A percentile compares a stretch with the other conserved stretches of the same genome.
phyloP scores from a whole-genome alignment of 2,888 invertebrate species.

The Cantharis lateralis region DNA sequence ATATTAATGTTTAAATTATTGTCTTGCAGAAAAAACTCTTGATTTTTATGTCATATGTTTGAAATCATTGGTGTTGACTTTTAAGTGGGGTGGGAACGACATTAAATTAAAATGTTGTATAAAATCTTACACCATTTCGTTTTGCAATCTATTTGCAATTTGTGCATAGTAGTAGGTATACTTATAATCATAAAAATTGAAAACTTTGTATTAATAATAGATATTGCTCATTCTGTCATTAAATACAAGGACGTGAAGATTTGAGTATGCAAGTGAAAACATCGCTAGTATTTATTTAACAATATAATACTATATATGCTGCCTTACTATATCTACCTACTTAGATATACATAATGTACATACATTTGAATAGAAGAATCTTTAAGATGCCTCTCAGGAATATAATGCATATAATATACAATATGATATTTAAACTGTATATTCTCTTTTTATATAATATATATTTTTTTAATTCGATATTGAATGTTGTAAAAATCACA shows the following conservation, averaged over 20 bases:
- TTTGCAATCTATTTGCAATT: background rate
- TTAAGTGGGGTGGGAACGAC: conserved; percentile 42
- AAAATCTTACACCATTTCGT: conserved; percentile 31
- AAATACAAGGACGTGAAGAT: background rate
- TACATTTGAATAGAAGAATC: background rate
- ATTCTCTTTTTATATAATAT: no score
- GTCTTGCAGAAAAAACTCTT: conserved; percentile 50
- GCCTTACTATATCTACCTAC: background rate
- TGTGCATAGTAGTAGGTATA: background rate
- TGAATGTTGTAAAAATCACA: no score
- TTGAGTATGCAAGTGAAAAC: background rate
- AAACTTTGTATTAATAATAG: conserved; percentile 27
- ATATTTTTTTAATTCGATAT: no score
- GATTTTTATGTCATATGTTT: conserved; percentile 50
- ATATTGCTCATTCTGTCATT: conserved; percentile 20
- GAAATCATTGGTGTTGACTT: conserved; percentile 50
- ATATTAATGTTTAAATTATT: conserved; percentile 55
- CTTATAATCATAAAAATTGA: background rate
- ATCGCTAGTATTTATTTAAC: background rate
- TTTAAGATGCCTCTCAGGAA: background rate
- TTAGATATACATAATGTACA: background rate
- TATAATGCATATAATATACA: no score
- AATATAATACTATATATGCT: background rate
- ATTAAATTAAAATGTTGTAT: conserved; percentile 34
- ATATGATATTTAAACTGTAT: no score